Percentiles rank a stretch among this genome's conserved stretches.
These are phyloP conservation scores for Neocrepidodera transversa DNA, from an alignment of 2,888 invertebrate genomes.

Conservation along the genomic window DNA sequence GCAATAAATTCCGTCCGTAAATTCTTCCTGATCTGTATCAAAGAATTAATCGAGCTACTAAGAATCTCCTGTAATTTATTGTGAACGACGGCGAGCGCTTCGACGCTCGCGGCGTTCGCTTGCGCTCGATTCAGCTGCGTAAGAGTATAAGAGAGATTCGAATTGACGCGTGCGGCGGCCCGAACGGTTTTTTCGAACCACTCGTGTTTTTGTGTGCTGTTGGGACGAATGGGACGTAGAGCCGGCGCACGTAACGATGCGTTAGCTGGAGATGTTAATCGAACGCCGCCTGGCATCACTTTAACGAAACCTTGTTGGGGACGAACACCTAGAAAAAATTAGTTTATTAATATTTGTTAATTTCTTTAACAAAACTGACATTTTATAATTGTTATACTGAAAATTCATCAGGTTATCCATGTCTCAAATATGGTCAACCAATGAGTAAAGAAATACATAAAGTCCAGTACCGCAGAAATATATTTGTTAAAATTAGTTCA, in stretches of 20 bases:
- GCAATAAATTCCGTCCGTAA: constrained; percentile 65
- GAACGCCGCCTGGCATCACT: constrained; percentile 33
- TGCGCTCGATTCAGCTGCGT: constrained; percentile 64
- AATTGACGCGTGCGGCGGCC: constrained; percentile 66
- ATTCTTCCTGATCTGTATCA: constrained; percentile 65
- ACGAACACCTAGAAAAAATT: not conserved
- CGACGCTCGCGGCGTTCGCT: constrained; percentile 61
- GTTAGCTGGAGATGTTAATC: not conserved
- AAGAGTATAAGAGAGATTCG: constrained; percentile 64
- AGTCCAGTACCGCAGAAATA: too few relatives aligned
- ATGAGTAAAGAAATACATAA: too few relatives aligned
- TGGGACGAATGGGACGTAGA: not conserved
- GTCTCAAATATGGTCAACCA: too few relatives aligned
- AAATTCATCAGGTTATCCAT: too few relatives aligned
- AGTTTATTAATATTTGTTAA: too few relatives aligned
- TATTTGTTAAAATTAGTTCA: too few relatives aligned
- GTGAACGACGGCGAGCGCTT: constrained; percentile 65
- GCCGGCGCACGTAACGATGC: not conserved
- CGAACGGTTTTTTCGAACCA: constrained; percentile 68
- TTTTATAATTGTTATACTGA: too few relatives aligned
- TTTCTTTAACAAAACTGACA: too few relatives aligned
- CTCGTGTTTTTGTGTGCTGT: constrained; percentile 55
- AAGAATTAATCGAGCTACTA: constrained; percentile 64
- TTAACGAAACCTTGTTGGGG: constrained; percentile 37
- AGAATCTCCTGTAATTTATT: constrained; percentile 65